Base-by-base conservation (phyloP, 2,113 vertebrate species). In the Chloropsis hardwickii region DNA sequence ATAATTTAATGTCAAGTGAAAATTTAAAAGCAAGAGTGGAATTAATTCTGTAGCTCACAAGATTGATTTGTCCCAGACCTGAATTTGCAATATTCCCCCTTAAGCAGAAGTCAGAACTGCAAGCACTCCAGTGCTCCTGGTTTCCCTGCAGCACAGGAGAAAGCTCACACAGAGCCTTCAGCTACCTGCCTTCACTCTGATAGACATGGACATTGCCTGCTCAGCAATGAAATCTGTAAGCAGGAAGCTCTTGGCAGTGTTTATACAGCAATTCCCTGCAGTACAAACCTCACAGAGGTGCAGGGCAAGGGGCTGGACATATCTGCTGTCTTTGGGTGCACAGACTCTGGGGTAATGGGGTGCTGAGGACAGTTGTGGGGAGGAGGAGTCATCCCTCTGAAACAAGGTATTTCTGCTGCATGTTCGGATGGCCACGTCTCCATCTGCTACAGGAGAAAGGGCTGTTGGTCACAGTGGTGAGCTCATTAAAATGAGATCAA, bases 401-500 rank as follows among this genome's bases (percentile, higher is more conserved):
- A 82, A 90, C 1, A 10, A 69, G 54, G 42, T n/a, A 9, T 51
- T 82, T 61, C 27, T 67, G 47, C 76, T 1, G 1, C 47, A 5
- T 0, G 1, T 80, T 92, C 15, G 1, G 44, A 24, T 3, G 20
- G 74, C 56, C 85, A 56, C 25, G 0, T 61, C 84, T 94, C 91
- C 90, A 70, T 90, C 90, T 95, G 93, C 71, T 58, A 2, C 0
- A 0, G 87, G 84, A 91, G 81, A 88, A 82, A 35, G 87, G 61
- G 81, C 71, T 64, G 67, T 40, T 95, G 90, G 79, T 95, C 93
- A 93, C 93, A 77, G 85, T 48, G 85, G 82, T 60, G 94, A 96
- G 90, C 95, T 97, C 94, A 95, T 96, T 92, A 95, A 94, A 95
- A 42, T 40, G 76, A 95, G 96, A 96, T 97, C 93, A 94, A 88